Evolutionary conservation across 2,888 invertebrate species (phyloP).

Genomic region (Dione juno): DNA sequence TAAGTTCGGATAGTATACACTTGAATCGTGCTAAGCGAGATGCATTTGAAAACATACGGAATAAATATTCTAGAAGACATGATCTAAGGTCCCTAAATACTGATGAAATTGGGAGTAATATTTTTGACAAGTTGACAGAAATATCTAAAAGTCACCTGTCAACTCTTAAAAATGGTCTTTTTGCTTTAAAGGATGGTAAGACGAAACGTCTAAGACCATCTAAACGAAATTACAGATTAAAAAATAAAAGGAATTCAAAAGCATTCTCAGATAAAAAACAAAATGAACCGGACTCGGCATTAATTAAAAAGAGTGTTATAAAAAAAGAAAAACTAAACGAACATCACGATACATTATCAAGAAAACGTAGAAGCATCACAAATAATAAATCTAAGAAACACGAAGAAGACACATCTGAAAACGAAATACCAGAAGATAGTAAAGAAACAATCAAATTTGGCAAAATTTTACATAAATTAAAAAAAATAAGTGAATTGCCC

Average conservation of each 20-base stretch:
- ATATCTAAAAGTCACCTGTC: constrained; percentile 31
- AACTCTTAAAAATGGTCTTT: constrained; percentile 25
- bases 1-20: constrained; percentile 34
- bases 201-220: constrained; percentile 26
- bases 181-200: constrained; percentile 2
- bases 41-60: constrained; percentile 39
- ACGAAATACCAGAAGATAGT: constrained; percentile 56
- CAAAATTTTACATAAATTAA: constrained; percentile 61
- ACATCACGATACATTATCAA: constrained; percentile 43
- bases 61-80: constrained; percentile 43
- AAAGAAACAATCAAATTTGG: constrained; percentile 56
- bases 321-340: constrained; percentile 37
- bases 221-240: constrained; percentile 35
- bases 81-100: constrained; percentile 46
- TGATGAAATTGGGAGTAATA: constrained; percentile 24
- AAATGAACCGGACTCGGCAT: constrained; percentile 2
- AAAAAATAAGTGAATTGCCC: constrained; percentile 58
- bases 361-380: constrained; percentile 47
- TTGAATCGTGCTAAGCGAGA: constrained; percentile 54
- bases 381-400: constrained; percentile 43
- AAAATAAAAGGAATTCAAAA: constrained; percentile 32
- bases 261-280: background rate
- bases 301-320: constrained; percentile 17
- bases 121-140: constrained; percentile 26
- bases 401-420: constrained; percentile 52